phyloP scores from a whole-genome alignment of 1,140 invertebrate genomes.

The Hirudo medicinalis region DNA sequence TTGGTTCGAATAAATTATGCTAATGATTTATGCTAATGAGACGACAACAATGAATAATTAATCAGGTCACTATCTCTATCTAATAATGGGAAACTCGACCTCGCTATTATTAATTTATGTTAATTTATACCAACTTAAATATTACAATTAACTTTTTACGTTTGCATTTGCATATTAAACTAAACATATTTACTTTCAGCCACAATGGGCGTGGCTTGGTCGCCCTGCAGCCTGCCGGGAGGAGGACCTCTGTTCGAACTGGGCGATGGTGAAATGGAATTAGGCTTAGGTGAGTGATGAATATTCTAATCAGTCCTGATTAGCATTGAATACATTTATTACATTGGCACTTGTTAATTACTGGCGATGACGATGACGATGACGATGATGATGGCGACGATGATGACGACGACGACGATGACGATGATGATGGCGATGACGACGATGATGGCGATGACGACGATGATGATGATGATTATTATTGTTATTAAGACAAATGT shows the following conservation, averaged over 20 bases:
- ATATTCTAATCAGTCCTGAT: no score
- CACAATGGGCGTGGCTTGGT: conserved; percentile 59
- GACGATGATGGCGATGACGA: conserved; percentile 16
- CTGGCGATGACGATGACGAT: conserved; percentile 8
- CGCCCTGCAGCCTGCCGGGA: conserved; percentile 59
- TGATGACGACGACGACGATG: conserved; percentile 16
- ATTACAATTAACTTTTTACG: neutral
- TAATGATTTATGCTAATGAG: no score
- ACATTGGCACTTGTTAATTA: no score
- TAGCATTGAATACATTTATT: no score
- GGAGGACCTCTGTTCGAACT: conserved; percentile 53
- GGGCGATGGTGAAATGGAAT: conserved; percentile 56
- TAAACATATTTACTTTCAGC: conserved; percentile 42
- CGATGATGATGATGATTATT: conserved; percentile 14
- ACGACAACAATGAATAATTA: neutral
- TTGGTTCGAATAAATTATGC: conserved; percentile 27
- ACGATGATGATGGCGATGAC: conserved; percentile 16
- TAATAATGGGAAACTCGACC: neutral
- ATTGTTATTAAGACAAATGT: conserved; percentile 15
- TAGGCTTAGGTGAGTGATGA: conserved; percentile 54
- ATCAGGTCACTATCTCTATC: neutral
- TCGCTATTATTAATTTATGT: neutral
- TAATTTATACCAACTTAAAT: neutral
- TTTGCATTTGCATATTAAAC: neutral
- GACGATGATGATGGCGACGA: conserved; percentile 12